Evolutionary conservation across 2,113 vertebrate species (phyloP), one percentile per base, ranked within the genome.

Genomic region (Numida meleagris): DNA sequence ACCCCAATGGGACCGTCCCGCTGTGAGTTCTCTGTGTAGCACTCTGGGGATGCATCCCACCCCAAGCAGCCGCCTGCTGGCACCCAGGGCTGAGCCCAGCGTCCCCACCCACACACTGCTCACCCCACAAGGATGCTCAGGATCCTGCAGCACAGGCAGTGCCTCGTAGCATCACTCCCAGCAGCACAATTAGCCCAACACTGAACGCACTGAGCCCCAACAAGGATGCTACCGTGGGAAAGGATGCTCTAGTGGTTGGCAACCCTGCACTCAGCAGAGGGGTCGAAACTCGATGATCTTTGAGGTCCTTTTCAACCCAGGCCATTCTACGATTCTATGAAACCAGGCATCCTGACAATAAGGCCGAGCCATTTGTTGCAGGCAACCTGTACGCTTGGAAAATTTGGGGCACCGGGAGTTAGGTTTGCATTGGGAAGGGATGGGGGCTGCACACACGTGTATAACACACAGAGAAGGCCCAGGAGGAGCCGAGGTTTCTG

Each of bases 31-130:
- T 40, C 36, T 38, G 25, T 25, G 9, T 40, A 36, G 36, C n/a
- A 10, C 42, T 40, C 24, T 2, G 0, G 31, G 31, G 36, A 19
- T 43, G 46, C 9, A 16, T 65, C 61, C 7, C 2, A 24, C 7
- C 50, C 29, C 58, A 73, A 51, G 14, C 51, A 15, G 29, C 38
- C 5, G 14, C 2, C 17, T 0, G 1, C 4, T 48, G 8, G 42
- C 3, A 0, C 21, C 50, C n/a, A 55, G 43, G 18, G 23, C 40
- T 61, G 58, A 86, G 43, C 53, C 25, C 0, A 0, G 12, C 3
- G 2, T 38, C 76, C 76, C 8, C 0, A 12, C 33, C 48, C 8
- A 0, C 0, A 0, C 4, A 33, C 53, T 0, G 2, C 40, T 75
- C 21, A 2, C 7, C 8, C 75, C 29, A 21, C 7, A 20, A 45